Conservation (phyloP, 2,888 invertebrate species). For the Drosophila merina region DNA sequence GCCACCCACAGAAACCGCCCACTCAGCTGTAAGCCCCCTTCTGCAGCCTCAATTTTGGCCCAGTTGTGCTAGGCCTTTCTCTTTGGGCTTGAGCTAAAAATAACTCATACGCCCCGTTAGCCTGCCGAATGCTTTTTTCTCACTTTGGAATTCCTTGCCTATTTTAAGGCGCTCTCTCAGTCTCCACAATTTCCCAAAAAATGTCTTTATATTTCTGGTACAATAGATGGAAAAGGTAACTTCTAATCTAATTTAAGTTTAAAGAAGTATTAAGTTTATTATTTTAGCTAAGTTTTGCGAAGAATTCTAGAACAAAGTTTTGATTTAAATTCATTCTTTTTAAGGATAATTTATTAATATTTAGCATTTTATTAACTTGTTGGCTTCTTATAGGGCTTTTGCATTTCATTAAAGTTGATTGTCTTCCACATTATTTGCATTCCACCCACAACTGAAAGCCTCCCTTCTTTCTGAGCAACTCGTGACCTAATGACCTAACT, state of each 20-base stretch:
- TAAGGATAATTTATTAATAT: too few species aligned
- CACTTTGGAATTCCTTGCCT: conserved; percentile 30
- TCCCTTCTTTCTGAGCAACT: conserved; percentile 1
- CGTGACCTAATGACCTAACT: conserved; percentile 43
- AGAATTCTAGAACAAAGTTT: too few species aligned
- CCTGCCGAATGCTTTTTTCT: conserved; percentile 32
- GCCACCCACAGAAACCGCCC: conserved; percentile 15
- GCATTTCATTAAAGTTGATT: not conserved
- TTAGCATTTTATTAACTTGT: too few species aligned
- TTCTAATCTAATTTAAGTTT: too few species aligned
- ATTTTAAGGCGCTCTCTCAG: conserved; percentile 22
- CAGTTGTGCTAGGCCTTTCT: conserved; percentile 71
- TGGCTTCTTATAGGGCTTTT: too few species aligned
- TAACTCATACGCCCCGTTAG: conserved; percentile 34
- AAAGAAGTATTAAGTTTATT: too few species aligned
- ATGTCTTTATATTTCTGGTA: conserved; percentile 1
- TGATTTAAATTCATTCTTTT: too few species aligned
- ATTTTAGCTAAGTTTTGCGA: too few species aligned
- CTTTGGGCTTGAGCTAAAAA: conserved; percentile 58
- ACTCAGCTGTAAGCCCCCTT: conserved; percentile 12
- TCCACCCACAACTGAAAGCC: not conserved
- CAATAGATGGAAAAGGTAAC: too few species aligned
- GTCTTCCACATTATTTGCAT: conserved; percentile 3
- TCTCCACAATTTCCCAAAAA: conserved; percentile 1
- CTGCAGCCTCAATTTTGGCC: conserved; percentile 53